Evolutionary conservation across 2,797 vertebrate species (phyloP).

Genomic region (Aplochiton taeniatus): DNA sequence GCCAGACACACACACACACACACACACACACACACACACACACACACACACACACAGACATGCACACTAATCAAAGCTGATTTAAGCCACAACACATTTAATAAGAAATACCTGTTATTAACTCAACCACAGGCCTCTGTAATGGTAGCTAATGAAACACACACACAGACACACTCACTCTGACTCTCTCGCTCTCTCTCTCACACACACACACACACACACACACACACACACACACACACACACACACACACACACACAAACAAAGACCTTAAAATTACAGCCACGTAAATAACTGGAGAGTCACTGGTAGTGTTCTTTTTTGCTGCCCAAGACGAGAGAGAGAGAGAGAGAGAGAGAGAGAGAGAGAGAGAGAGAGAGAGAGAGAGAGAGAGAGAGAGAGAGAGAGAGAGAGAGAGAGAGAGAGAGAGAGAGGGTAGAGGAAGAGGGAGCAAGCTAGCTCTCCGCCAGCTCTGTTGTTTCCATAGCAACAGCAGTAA

Average conservation of each 20-base stretch:
- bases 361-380: conserved; percentile 8
- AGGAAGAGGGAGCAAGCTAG: not conserved
- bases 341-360: not conserved
- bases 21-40: not conserved
- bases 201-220: conserved; percentile 7
- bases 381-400: conserved; percentile 21
- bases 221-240: not conserved
- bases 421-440: conserved; percentile 15
- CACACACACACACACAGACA: not conserved
- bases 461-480: conserved; percentile 58
- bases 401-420: conserved; percentile 22
- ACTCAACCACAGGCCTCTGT: conserved; percentile 30
- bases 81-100: conserved; percentile 33
- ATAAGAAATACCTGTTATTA: conserved; percentile 49
- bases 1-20: conserved; percentile 4
- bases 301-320: not conserved
- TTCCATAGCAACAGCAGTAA: conserved; percentile 74
- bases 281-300: conserved; percentile 15
- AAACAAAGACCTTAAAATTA: conserved; percentile 37
- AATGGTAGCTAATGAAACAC: conserved; percentile 23
- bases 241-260: conserved; percentile 14
- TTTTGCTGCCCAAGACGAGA: conserved; percentile 1
- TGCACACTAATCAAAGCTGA: conserved; percentile 29
- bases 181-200: too few species aligned
- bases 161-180: not conserved